Base-by-base conservation (phyloP, 2,797 vertebrate species). In the Hoplostethus atlanticus region DNA sequence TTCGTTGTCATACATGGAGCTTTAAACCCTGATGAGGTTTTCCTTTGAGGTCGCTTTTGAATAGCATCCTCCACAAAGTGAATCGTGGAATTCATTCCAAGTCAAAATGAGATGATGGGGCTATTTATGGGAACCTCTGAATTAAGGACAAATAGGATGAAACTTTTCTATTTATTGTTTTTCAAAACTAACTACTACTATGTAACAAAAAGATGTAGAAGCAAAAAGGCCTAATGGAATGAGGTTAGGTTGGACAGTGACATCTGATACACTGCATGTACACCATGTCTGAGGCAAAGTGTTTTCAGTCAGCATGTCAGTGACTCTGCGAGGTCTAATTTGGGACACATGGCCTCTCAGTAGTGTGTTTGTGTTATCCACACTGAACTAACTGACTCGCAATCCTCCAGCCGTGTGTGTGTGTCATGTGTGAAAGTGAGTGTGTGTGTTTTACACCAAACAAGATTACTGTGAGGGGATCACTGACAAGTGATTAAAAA, bases 321-420 rank as follows among this genome's bases (percentile, higher is more conserved):
- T 66, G 75, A 80, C 68, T 84, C 74, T 65, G 69, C 53, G 47
- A 68, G 62, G 64, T 82, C 84, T 91, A 87, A 91, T 89, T 91
- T 67, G 59, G 76, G 80, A 89, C 88, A 86, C 85, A 83, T 71
- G 76, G 80, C 73, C 52, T 81, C 79, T 61, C 42, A 38, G 79
- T 63, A 47, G 80, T 42, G 61, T 64, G 78, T 84, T 88, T 84
- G 73, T 75, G 76, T 79, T 77, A 58, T 25, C 54, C 48, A 38
- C 40, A 36, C 50, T 57, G 38, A 64, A 57, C 13, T 58, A 58
- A 40, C 56, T 42, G 53, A 57, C 59, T 72, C 71, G 76, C 80
- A 64, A 53, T 69, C 44, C 60, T 47, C 52, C 67, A 64, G 17
- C 12, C 9, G 38, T 44, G 57, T 36, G 59, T 36, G 59, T 0